Evolutionary conservation across 1,140 invertebrate species (phyloP), one percentile per base, ranked within the genome.

Genomic region (Prorops nasuta): DNA sequence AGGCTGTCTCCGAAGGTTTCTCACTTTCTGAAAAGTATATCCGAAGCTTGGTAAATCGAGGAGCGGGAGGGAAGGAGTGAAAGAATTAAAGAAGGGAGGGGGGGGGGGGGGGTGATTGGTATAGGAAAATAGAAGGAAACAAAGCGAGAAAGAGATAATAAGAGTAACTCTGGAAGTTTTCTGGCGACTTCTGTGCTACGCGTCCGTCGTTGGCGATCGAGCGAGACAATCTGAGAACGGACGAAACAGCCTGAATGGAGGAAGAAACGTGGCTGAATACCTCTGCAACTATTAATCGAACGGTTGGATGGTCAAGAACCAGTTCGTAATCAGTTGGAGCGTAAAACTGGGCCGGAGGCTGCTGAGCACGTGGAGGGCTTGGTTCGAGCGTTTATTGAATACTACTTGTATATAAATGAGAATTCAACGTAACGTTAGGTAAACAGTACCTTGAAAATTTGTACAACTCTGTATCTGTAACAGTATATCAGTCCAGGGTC

Each of bases 251-350:
- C 49, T 36, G 50, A n/a, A 38, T 40, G 38, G 49, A 60, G 54
- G 54, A 64, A 61, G 56, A 57, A 64, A 64, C 51, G 54, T 57
- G 35, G 43, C 44, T 51, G 40, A 32, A 28, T 53, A 51, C 47
- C 51, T 47, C 43, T 34, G 42, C 43, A 54, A 51, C 49, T 59
- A 57, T 63, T 60, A 60, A 69, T 69, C 62, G 54, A 71, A 71
- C 66, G 72, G 64, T 71, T 73, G 68, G 72, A 73, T 68, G 67
- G 51, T 63, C 68, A 66, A 64, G 56, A 74, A 73, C 68, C 68
- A 73, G 72, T 74, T 72, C 64, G 56, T 53, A 59, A 67, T 69
- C 58, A 68, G 69, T 66, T 69, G 52, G 64, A 68, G 63, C 60
- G 69, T 64, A 72, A 74, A 73, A 69, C 63, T 60, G 51, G 56